A percentile compares a stretch with the other conserved stretches of the same genome.
These are phyloP conservation scores for Pelodiscus sinensis DNA, from an alignment of 2,113 vertebrate species.

Conservation along the genomic window DNA sequence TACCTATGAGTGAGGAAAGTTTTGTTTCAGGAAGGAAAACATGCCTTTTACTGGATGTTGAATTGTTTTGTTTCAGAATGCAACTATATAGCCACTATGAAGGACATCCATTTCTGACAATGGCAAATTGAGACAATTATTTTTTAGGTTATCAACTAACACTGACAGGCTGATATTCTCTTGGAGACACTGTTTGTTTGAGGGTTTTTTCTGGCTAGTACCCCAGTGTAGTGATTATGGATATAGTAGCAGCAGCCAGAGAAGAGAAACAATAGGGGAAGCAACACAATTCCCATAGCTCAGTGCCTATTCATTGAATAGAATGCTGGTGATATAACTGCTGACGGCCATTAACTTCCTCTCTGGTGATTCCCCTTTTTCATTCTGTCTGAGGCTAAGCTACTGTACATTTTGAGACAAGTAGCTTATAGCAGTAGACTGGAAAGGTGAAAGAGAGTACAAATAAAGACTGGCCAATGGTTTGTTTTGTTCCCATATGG, in stretches of 20 bases:
- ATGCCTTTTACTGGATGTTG: not conserved
- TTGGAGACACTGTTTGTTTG: not conserved
- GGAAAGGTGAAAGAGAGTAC: not conserved
- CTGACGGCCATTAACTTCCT: not conserved
- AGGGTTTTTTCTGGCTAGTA: not conserved
- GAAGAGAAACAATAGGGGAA: not conserved
- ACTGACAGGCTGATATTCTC: not conserved
- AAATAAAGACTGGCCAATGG: not conserved
- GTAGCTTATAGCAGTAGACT: not conserved
- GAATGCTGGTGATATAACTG: not conserved
- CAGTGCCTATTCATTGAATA: not conserved
- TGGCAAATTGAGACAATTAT: not conserved
- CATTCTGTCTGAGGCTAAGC: not conserved
- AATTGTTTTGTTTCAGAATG: not conserved
- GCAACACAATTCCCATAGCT: not conserved
- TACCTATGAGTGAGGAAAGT: not conserved
- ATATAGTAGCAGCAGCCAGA: not conserved
- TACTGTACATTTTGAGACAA: not conserved
- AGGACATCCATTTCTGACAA: not conserved
- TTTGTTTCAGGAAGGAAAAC: not conserved
- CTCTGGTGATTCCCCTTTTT: not conserved
- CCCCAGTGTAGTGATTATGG: not conserved
- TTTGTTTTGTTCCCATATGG: not conserved
- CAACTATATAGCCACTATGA: not conserved
- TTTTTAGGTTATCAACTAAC: not conserved